These are phyloP conservation scores for Octomys mimax DNA, from an alignment of 2,797 vertebrate genomes.

Conservation along the genomic window DNA sequence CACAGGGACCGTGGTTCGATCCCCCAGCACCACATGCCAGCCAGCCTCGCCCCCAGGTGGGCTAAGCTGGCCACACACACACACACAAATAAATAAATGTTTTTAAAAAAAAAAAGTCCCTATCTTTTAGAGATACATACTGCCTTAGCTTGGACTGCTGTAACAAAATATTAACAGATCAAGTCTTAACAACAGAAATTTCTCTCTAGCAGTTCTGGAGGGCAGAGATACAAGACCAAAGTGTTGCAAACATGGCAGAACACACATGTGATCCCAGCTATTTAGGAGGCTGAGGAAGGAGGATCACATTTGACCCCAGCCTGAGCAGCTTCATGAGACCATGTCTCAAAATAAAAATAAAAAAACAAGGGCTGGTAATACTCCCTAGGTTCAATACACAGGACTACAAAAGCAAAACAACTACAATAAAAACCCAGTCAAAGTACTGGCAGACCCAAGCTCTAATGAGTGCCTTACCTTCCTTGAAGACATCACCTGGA, in stretches of 20 bases:
- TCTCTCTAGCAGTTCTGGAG: not conserved
- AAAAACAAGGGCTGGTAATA: not conserved
- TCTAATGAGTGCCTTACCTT: not conserved
- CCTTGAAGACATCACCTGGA: not conserved
- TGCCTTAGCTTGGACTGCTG: too few species aligned
- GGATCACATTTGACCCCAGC: not conserved
- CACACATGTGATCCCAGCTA: not conserved
- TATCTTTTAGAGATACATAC: not conserved
- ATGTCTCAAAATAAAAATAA: not conserved
- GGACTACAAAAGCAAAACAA: not conserved
- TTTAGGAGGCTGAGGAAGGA: not conserved
- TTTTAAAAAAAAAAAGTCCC: not conserved
- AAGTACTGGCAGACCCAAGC: rapidly evolving
- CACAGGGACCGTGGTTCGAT: too few species aligned
- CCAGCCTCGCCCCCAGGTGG: too few species aligned
- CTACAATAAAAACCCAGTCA: not conserved
- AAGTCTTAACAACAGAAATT: not conserved
- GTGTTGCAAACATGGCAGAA: not conserved
- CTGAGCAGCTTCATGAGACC: not conserved
- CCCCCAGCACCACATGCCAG: too few species aligned
- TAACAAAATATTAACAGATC: not conserved
- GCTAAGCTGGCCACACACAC: too few species aligned
- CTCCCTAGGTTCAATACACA: not conserved
- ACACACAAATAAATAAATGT: too few species aligned
- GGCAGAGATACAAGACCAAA: not conserved